A percentile compares a stretch with the other conserved stretches of the same genome.
Conservation (phyloP, 53 echinoderm and acorn worm genomes). For the Echinometra lucunter region DNA sequence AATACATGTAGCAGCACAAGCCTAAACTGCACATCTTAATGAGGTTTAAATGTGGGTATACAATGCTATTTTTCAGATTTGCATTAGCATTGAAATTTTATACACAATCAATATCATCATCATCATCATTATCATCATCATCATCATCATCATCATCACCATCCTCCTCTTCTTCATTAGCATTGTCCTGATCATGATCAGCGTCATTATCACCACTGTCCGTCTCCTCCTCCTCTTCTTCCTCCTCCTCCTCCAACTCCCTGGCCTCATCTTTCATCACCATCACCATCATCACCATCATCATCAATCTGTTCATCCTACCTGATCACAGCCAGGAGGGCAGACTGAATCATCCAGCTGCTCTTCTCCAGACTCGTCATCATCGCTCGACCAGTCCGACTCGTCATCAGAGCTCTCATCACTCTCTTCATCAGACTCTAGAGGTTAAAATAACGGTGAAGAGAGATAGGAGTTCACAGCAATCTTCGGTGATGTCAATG, state of each 20-base stretch:
- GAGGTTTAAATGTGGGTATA: too few species aligned
- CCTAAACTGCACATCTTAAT: too few species aligned
- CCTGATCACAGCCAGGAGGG: constrained; percentile 98
- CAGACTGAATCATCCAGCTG: constrained; percentile 96
- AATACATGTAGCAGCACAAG: too few species aligned
- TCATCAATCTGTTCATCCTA: constrained; percentile 34
- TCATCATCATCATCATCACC: not conserved
- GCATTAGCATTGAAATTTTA: not conserved
- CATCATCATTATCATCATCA: not conserved
- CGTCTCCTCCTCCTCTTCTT: not conserved
- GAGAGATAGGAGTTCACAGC: not conserved
- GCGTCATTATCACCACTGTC: not conserved
- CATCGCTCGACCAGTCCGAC: constrained; percentile 99
- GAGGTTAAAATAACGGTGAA: not conserved
- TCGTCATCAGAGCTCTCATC: constrained; percentile 97
- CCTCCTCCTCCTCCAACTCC: not conserved
- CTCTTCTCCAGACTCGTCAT: constrained; percentile 91
- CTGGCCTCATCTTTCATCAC: constrained; percentile 23
- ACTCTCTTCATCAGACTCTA: constrained; percentile 84
- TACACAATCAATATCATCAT: not conserved
- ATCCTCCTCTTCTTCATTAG: not conserved
- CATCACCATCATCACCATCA: not conserved
- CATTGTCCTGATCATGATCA: not conserved
- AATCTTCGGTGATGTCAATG: too few species aligned
- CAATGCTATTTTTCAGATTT: too few species aligned